Base-by-base conservation (phyloP, 2,113 vertebrate genomes). In the Hystrix brachyura region DNA sequence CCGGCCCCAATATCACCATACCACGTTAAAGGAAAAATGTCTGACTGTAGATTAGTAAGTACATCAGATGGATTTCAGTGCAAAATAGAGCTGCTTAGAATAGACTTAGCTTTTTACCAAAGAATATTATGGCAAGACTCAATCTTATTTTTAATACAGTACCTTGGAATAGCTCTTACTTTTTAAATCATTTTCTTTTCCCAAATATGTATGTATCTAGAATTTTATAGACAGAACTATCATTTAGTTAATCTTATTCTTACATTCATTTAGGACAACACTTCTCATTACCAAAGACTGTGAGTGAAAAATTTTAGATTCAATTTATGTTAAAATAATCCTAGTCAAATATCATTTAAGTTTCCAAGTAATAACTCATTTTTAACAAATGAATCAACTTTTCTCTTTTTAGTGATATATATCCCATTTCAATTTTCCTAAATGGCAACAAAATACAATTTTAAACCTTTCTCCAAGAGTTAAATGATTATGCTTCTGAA, bases 311-410 rank as follows among this genome's bases (percentile, higher is more conserved):
- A 55, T 69, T 85, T 53, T 6, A 81, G 34, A 71, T 51, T 91
- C 46, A 15, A 7, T 71, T 62, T 92, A 14, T 93, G 34, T 74
- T 88, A 53, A 62, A 84, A 53, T 62, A 93, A 90, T 19, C 32
- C 3, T 38, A 74, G 67, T 69, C 25, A 55, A 32, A 38, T 74
- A 71, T 46, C 17, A 78, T 43, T 94, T 15, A 8, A 17, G 18
- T 59, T 62, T 90, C 64, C 60, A 92, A 84, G 59, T 62, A 65
- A 83, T 46, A 78, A 90, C 59, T 94, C 7, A 60, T 74, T 91
- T 96, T 95, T 18, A 81, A 43, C 76, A 90, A 94, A 57, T 71
- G 34, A 8, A 65, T 4, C 43, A 74, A 87, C 3, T 67, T 93
- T n/a, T 80, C 8, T 87, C 17, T 82, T 74, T 43, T n/a, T 23